Evolutionary conservation across 2,888 invertebrate species (phyloP), one percentile per base, ranked within the genome.

Genomic region (Phorcus lineatus): DNA sequence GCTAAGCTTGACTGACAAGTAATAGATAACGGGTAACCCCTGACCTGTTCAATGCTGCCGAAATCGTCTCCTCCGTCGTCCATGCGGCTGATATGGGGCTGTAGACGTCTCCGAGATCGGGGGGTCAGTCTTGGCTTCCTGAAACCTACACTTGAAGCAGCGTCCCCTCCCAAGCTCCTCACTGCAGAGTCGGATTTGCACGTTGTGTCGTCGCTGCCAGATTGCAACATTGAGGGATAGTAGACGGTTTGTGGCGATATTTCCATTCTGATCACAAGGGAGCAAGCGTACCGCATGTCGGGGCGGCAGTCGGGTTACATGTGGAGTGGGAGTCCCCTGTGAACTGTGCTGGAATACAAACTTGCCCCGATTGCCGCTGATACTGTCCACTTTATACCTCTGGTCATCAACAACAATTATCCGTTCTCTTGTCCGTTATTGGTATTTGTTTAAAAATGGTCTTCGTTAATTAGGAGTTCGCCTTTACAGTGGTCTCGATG

Each of bases 261-360:
- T 74, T 74, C 70, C 70, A 74, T 74, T 22, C 19, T 74, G 70
- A 74, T 74, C 70, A 19, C 70, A 11, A n/a, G 70, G 47, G 70
- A 74, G 6, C 22, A 74, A 3, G 2, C 22, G 19, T 57, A 47
- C 47, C 47, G 47, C 47, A 47, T 47, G 47, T 47, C 47, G 47
- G 47, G 11, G 6, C 47, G 47, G 47, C 47, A 47, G 47, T 47
- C 47, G 47, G 47, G 47, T 47, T 47, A 47, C 47, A 47, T 47
- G 47, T 11, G 47, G 47, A 47, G 47, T 47, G 13, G 47, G 47
- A 11, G 47, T 47, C 47, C 47, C 47, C 4, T 47, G 13, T 47
- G 47, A 47, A 13, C 47, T 11, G 47, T 47, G 9, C 47, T 11
- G 47, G 47, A 47, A 47, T 47, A 47, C 13, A 47, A 47, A 4